Conservation (phyloP, 2,113 vertebrate species). For the Symphodus melops region DNA sequence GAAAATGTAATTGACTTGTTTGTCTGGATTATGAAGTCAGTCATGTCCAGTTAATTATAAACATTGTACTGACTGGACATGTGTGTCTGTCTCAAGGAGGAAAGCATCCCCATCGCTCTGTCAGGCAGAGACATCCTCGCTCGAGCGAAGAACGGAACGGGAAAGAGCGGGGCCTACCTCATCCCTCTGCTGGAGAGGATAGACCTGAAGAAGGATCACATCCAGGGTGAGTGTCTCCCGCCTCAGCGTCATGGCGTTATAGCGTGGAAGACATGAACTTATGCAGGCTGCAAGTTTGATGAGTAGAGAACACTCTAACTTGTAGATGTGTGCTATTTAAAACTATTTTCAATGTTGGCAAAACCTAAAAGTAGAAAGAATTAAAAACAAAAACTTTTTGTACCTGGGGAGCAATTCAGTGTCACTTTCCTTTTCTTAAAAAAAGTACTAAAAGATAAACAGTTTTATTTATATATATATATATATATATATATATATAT, state of each 20-base stretch:
- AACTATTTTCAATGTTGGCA: not conserved
- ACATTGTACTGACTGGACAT: slow-evolving; percentile 1
- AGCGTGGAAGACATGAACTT: not conserved
- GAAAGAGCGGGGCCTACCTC: slow-evolving; percentile 86
- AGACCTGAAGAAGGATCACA: slow-evolving; percentile 85
- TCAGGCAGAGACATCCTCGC: slow-evolving; percentile 85
- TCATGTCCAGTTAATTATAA: not conserved
- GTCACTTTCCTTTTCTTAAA: too few relatives aligned
- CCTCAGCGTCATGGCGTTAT: not conserved
- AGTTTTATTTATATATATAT: too few relatives aligned
- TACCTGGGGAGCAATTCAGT: too few relatives aligned
- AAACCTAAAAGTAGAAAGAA: too few relatives aligned
- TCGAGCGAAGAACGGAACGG: slow-evolving; percentile 85
- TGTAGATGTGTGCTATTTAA: not conserved
- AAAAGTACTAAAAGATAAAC: too few relatives aligned
- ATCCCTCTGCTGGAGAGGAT: slow-evolving; percentile 86
- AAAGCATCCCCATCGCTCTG: slow-evolving; percentile 86
- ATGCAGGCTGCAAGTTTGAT: not conserved
- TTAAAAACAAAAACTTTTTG: too few relatives aligned
- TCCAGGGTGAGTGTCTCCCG: slow-evolving; percentile 78
- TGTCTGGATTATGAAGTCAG: not conserved
- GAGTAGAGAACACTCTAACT: not conserved
- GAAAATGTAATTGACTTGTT: not conserved
- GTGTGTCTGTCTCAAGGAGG: slow-evolving; percentile 75
- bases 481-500: too few relatives aligned